Conservation (phyloP, 2,113 vertebrate species). For the Nipponia nippon region DNA sequence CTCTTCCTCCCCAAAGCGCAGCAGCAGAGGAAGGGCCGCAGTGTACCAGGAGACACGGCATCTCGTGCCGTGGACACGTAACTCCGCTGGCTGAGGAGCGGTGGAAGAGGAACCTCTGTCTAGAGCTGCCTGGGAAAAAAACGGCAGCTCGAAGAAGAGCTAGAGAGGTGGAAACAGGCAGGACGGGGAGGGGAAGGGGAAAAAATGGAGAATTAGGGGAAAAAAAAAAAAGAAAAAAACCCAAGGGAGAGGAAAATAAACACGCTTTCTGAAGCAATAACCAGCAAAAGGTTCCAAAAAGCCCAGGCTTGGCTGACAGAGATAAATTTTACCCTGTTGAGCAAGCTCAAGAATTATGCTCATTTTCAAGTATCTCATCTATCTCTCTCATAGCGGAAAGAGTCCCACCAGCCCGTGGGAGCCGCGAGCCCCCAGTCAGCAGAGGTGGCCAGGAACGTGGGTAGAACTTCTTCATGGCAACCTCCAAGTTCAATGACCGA, state of each 20-base stretch:
- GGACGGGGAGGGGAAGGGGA: background rate
- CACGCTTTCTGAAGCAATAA: background rate
- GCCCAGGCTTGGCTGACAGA: background rate
- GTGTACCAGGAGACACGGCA: background rate
- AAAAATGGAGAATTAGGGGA: background rate
- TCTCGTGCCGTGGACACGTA: background rate
- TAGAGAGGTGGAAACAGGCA: background rate
- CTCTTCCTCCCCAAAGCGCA: conserved; percentile 30
- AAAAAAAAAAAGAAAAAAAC: background rate
- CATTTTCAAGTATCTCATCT: background rate
- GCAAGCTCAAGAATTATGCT: background rate
- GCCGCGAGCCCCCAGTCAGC: background rate
- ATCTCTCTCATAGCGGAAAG: background rate
- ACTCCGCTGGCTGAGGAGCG: background rate
- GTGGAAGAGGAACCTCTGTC: background rate
- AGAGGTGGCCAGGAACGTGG: background rate
- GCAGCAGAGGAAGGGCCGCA: conserved; percentile 16
- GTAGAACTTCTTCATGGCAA: background rate
- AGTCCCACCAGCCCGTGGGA: background rate
- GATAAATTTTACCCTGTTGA: background rate
- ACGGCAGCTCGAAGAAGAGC: background rate
- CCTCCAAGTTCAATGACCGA: background rate
- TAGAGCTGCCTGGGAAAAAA: background rate
- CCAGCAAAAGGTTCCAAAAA: background rate
- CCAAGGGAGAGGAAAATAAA: background rate